phyloP scores from a whole-genome alignment of 1,140 invertebrate genomes.

The Sycobia sp. region DNA sequence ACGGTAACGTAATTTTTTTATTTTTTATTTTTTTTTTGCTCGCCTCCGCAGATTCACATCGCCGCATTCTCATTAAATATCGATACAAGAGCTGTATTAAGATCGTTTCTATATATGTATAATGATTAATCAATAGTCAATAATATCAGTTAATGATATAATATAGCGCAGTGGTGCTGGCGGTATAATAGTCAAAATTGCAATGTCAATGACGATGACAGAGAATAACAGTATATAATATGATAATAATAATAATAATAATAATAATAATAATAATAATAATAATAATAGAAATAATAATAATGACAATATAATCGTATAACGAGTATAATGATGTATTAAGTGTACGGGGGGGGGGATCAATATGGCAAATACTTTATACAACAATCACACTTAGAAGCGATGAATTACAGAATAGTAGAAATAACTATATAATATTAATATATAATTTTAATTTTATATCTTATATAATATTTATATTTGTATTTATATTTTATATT shows the following conservation, averaged over 20 bases:
- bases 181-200: conserved; percentile 29
- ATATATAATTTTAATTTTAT: conserved; percentile 40
- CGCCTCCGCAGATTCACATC: too few species aligned
- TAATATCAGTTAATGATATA: conserved; percentile 8
- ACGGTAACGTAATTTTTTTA: conserved; percentile 6
- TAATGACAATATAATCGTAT: conserved; percentile 50
- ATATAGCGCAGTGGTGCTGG: conserved; percentile 19
- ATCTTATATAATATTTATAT: conserved; percentile 39
- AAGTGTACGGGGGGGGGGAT: conserved; percentile 52
- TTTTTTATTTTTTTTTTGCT: too few species aligned
- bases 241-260: conserved; percentile 40
- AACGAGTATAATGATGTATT: conserved; percentile 42
- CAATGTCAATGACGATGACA: conserved; percentile 34
- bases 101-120: too few species aligned
- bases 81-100: too few species aligned
- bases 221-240: conserved; percentile 35
- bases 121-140: conserved; percentile 14
- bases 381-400: conserved; percentile 62
- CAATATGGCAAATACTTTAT: conserved; percentile 56
- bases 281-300: conserved; percentile 42
- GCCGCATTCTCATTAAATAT: too few species aligned
- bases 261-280: conserved; percentile 38
- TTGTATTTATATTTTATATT: conserved; percentile 38
- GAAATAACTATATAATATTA: conserved; percentile 58
- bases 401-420: conserved; percentile 60